Conservation (phyloP, 2,797 vertebrate species). For the Microcaecilia unicolor region DNA sequence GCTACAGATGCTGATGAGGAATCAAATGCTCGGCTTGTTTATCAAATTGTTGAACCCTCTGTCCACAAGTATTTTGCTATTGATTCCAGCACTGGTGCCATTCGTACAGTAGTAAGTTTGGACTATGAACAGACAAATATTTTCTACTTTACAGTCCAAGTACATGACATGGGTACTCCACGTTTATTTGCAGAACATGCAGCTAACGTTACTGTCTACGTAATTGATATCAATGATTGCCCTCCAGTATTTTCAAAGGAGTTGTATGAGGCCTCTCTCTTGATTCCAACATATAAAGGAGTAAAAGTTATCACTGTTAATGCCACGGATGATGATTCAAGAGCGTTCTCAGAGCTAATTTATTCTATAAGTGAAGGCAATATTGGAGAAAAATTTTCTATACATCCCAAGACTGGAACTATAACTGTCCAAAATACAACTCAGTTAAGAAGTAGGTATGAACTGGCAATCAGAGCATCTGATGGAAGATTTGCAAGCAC, state of each 20-base stretch:
- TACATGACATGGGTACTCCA: constrained; percentile 82
- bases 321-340: constrained; percentile 83
- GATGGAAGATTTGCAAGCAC: constrained; percentile 81
- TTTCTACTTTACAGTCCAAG: constrained; percentile 92
- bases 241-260: constrained; percentile 78
- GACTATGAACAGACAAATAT: constrained; percentile 80
- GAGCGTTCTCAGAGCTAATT: constrained; percentile 74
- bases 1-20: constrained; percentile 82
- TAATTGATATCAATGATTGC: constrained; percentile 91
- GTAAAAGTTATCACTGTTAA: constrained; percentile 77
- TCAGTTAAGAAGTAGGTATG: constrained; percentile 89
- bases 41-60: constrained; percentile 90
- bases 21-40: constrained; percentile 84
- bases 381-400: constrained; percentile 89
- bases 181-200: constrained; percentile 77
- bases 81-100: constrained; percentile 89
- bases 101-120: constrained; percentile 70
- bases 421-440: constrained; percentile 85
- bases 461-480: constrained; percentile 80
- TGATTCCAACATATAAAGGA: constrained; percentile 85
- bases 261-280: constrained; percentile 70
- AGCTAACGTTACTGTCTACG: constrained; percentile 85
- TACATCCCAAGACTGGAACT: constrained; percentile 66
- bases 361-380: constrained; percentile 92
- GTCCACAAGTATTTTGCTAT: constrained; percentile 86